phyloP scores from a whole-genome alignment of 2,888 invertebrate species.

The Leptarthrus brevirostris region DNA sequence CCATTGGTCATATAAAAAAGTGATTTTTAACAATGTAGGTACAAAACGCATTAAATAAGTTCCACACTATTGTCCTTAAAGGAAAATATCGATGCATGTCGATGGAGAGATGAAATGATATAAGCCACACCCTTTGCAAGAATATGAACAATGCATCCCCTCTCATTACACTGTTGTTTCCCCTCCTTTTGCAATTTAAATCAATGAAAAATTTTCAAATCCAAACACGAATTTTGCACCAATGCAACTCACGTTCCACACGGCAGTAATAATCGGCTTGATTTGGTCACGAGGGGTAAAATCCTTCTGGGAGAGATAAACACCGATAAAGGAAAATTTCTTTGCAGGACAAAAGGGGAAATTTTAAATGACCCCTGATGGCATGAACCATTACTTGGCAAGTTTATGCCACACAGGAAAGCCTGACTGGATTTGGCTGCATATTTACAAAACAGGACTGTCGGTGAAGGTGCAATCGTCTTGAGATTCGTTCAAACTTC shows the following conservation, averaged over 20 bases:
- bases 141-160: slow-evolving; percentile 33
- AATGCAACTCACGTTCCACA: slow-evolving; percentile 45
- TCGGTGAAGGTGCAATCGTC: slow-evolving; percentile 20
- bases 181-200: slow-evolving; percentile 39
- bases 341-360: slow-evolving; percentile 33
- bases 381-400: slow-evolving; percentile 33
- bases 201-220: slow-evolving; percentile 48
- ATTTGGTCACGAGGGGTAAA: background rate
- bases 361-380: slow-evolving; percentile 25
- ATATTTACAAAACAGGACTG: slow-evolving; percentile 28
- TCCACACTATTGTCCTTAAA: slow-evolving; percentile 33
- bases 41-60: slow-evolving; percentile 13
- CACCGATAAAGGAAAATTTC: background rate
- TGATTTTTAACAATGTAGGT: slow-evolving; percentile 24
- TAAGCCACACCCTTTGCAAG: slow-evolving; percentile 39
- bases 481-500: slow-evolving; percentile 12
- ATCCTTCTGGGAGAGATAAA: slow-evolving; percentile 20
- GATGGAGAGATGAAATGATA: slow-evolving; percentile 22
- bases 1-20: slow-evolving; percentile 46
- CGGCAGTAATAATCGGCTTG: slow-evolving; percentile 30
- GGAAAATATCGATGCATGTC: slow-evolving; percentile 26
- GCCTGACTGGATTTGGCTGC: no score
- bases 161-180: slow-evolving; percentile 9
- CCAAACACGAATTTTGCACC: slow-evolving; percentile 38
- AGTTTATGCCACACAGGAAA: slow-evolving; percentile 15